phyloP scores from a whole-genome alignment of 2,888 invertebrate species.

The Chrysina gloriosa region DNA sequence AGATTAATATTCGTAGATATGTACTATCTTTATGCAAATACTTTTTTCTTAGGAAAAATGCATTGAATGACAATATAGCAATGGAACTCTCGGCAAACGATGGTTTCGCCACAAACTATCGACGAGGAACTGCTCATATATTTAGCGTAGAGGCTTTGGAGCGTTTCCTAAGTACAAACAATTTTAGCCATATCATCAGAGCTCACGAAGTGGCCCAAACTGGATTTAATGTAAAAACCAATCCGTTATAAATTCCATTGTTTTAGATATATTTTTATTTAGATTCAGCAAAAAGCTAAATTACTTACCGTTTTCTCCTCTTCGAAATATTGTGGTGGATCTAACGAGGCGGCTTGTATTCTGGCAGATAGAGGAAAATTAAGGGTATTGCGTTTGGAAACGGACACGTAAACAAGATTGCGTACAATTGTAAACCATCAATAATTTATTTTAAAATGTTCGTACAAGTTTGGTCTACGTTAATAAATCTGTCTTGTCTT shows the following conservation, averaged over 20 bases:
- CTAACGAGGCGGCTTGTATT: constrained; percentile 79
- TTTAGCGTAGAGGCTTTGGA: constrained; percentile 78
- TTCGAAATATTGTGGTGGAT: constrained; percentile 78
- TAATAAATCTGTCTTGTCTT: constrained; percentile 21
- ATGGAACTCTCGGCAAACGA: constrained; percentile 70
- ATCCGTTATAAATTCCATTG: neutral
- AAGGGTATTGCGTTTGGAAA: constrained; percentile 68
- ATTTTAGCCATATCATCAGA: constrained; percentile 76
- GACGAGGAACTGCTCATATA: constrained; percentile 79
- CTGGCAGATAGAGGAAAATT: constrained; percentile 75
- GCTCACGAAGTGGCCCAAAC: constrained; percentile 80
- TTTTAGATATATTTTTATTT: constrained; percentile 43
- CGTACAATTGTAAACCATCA: neutral
- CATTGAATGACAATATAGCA: constrained; percentile 66
- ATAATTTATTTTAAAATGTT: constrained; percentile 11
- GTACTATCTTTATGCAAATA: no score
- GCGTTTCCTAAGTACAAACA: constrained; percentile 74
- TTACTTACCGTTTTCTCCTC: constrained; percentile 82
- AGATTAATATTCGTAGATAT: no score
- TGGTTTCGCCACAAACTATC: constrained; percentile 76
- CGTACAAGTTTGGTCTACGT: neutral
- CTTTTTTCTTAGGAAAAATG: constrained; percentile 64
- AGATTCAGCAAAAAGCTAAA: constrained; percentile 77
- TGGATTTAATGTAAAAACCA: constrained; percentile 73
- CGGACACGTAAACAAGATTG: neutral